phyloP scores from a whole-genome alignment of 1,140 invertebrate genomes.

The Xylocopa sonorina region DNA sequence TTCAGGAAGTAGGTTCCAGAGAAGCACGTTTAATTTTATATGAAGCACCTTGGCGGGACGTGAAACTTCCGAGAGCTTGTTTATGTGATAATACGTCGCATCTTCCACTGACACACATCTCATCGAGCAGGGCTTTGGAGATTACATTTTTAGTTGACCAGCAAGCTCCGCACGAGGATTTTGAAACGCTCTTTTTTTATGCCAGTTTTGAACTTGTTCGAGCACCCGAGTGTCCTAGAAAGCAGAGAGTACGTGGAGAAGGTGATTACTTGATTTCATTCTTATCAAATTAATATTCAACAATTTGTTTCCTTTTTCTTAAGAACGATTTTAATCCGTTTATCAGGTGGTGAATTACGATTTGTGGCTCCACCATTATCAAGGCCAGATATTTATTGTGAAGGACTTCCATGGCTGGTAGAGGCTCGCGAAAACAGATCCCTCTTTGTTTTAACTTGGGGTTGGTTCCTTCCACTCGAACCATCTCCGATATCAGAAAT shows the following conservation, averaged over 20 bases:
- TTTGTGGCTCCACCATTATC: conserved; percentile 84
- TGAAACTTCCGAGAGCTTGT: conserved; percentile 85
- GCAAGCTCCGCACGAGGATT: conserved; percentile 87
- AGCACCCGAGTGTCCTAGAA: conserved; percentile 85
- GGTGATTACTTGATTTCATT: conserved; percentile 56
- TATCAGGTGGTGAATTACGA: conserved; percentile 83
- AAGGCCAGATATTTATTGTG: conserved; percentile 86
- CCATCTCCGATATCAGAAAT: conserved; percentile 79
- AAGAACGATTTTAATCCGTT: background rate
- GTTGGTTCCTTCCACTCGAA: conserved; percentile 82
- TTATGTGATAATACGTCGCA: conserved; percentile 87
- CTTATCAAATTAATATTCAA: background rate
- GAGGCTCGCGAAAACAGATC: conserved; percentile 88
- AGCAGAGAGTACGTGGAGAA: conserved; percentile 84
- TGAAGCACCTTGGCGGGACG: conserved; percentile 86
- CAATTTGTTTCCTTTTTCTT: background rate
- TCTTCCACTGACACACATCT: conserved; percentile 85
- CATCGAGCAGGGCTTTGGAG: conserved; percentile 85
- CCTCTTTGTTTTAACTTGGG: conserved; percentile 89
- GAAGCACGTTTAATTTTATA: conserved; percentile 84
- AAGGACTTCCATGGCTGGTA: conserved; percentile 88
- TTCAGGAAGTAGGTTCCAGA: conserved; percentile 82
- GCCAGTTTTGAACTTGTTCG: conserved; percentile 86
- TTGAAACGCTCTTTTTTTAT: conserved; percentile 86
- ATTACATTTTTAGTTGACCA: conserved; percentile 85